Evolutionary conservation across 2,797 vertebrate species (phyloP), one percentile per base, ranked within the genome.

Genomic region (Falco naumanni): DNA sequence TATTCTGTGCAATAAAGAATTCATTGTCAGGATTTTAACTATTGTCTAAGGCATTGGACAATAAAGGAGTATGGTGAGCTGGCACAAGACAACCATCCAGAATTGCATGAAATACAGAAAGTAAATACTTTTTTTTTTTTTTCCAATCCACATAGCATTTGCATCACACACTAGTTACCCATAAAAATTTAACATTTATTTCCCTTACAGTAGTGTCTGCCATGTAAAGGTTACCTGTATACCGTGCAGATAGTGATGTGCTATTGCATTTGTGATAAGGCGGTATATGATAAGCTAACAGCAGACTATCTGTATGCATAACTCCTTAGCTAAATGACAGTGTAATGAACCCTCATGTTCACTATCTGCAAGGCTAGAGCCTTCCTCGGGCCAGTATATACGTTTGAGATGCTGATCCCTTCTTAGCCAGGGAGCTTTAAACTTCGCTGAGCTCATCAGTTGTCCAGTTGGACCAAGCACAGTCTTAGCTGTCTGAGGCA

Each of bases 381-480:
- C 81, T 92, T 92, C 53, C 86, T 91, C 61, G 72, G 93, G 83
- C 72, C 96, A 33, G 25, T 13, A 50, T 77, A 57, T 65, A 91
- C 92, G 94, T 92, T 95, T 76, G 69, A 91, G 95, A 95, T 48
- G 92, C 95, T 97, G 96, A 97, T 95, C 94, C 89, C n/a, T 78
- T 89, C 97, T 97, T 97, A 97, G 95, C 54, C 87, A 95, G 95
- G 96, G 89, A 97, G 96, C 83, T 90, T 97, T 95, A 94, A 83
- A 92, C 95, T 95, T 95, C 94, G 93, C 91, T 95, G 95, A 97
- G 97, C 96, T 96, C 97, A 97, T 97, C 98, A 97, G 96, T 96
- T 97, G 95, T 97, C 98, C 97, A 93, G 96, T 17, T 94, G 97
- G 98, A 97, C 97, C 98, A 96, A 98, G 97, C 94, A 28, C 68